Conservation (phyloP, 2,888 invertebrate genomes). For the Scaptomyza tumidula region DNA sequence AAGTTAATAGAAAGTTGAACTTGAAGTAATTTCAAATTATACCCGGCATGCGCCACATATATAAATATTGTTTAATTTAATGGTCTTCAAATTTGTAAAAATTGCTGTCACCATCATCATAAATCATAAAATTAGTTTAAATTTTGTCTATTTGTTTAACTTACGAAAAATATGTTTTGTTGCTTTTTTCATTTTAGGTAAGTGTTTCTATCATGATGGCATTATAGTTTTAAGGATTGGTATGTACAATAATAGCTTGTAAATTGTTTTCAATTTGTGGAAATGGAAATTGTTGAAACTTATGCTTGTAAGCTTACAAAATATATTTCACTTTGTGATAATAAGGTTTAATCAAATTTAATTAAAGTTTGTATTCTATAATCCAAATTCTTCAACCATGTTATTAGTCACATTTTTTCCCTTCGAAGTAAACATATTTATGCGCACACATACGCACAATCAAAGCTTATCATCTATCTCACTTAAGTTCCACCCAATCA, state of each 20-base stretch:
- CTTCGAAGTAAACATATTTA: slow-evolving; percentile 1
- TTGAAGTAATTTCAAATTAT: slow-evolving; percentile 5
- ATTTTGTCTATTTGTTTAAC: slow-evolving; percentile 30
- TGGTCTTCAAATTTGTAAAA: slow-evolving; percentile 36
- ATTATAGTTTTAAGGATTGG: slow-evolving; percentile 21
- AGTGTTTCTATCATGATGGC: slow-evolving; percentile 28
- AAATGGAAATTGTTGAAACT: neutral
- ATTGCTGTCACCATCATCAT: slow-evolving; percentile 12
- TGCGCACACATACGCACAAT: neutral
- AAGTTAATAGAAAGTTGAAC: slow-evolving; percentile 2
- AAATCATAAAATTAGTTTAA: slow-evolving; percentile 35
- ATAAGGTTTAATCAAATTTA: too few relatives aligned
- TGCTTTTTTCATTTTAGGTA: slow-evolving; percentile 59
- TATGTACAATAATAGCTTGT: slow-evolving; percentile 32
- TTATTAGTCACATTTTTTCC: neutral
- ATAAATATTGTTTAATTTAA: slow-evolving; percentile 41
- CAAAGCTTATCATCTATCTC: slow-evolving; percentile 17
- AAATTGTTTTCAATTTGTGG: neutral
- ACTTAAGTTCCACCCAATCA: neutral
- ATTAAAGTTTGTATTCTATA: too few relatives aligned
- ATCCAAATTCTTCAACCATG: neutral
- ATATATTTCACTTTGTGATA: too few relatives aligned
- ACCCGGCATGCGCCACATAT: slow-evolving; percentile 7
- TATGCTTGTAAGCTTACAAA: too few relatives aligned
- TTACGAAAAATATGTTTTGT: slow-evolving; percentile 25